Evolutionary conservation across 2,888 invertebrate species (phyloP).

Genomic region (Phalera bucephala): DNA sequence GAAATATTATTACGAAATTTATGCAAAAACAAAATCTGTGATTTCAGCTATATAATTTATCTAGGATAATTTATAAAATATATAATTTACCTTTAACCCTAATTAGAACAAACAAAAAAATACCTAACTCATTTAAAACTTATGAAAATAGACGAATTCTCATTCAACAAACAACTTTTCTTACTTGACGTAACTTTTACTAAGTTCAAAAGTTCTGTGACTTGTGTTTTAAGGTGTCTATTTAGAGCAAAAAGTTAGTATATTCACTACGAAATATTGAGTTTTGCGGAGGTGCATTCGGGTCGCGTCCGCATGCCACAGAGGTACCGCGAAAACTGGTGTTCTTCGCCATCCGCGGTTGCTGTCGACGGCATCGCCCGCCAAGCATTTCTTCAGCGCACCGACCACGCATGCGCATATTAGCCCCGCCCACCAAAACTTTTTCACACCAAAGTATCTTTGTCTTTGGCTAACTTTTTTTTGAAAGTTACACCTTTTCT

Average conservation of each 20-base stretch:
- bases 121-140: too few species aligned
- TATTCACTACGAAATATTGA: slow-evolving; percentile 37
- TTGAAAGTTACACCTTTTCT: too few species aligned
- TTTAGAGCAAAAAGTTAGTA: slow-evolving; percentile 21
- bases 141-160: slow-evolving; percentile 35
- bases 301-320: slow-evolving; percentile 63
- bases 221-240: slow-evolving; percentile 23
- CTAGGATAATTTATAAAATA: too few species aligned
- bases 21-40: too few species aligned
- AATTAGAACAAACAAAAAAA: too few species aligned
- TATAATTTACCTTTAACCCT: slow-evolving; percentile 19
- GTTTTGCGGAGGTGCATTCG: slow-evolving; percentile 52
- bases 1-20: too few species aligned
- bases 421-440: slow-evolving; percentile 67
- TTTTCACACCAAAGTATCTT: slow-evolving; percentile 40
- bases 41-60: too few species aligned
- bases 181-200: slow-evolving; percentile 33
- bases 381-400: slow-evolving; percentile 68
- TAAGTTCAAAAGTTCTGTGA: slow-evolving; percentile 35
- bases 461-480: too few species aligned
- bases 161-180: slow-evolving; percentile 36
- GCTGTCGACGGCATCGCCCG: slow-evolving; percentile 50
- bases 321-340: slow-evolving; percentile 69
- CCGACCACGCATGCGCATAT: slow-evolving; percentile 55
- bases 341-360: slow-evolving; percentile 50